A percentile compares a stretch with the other conserved stretches of the same genome.
Conservation (phyloP, 2,888 invertebrate genomes). For the Stenurella melanura region DNA sequence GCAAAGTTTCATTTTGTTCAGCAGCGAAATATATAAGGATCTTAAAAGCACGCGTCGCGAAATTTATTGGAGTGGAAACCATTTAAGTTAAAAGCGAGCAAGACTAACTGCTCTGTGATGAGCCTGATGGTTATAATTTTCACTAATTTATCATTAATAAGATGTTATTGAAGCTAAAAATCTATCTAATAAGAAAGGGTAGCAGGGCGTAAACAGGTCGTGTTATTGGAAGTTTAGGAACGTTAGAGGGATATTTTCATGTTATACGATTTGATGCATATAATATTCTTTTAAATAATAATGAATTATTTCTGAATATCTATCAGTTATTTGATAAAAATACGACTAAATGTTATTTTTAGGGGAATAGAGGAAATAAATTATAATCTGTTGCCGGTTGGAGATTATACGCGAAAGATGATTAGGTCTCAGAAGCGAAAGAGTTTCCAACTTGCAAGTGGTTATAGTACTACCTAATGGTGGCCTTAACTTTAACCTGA, state of each 20-base stretch:
- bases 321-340: too few relatives aligned
- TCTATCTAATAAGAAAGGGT: slow-evolving; percentile 46
- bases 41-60: slow-evolving; percentile 62
- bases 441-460: too few relatives aligned
- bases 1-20: slow-evolving; percentile 72
- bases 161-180: slow-evolving; percentile 56
- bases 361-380: too few relatives aligned
- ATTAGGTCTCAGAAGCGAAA: too few relatives aligned
- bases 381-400: too few relatives aligned
- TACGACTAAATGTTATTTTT: too few relatives aligned
- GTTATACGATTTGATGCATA: neutral
- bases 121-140: slow-evolving; percentile 57
- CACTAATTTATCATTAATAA: slow-evolving; percentile 59
- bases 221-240: slow-evolving; percentile 11
- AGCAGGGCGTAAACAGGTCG: slow-evolving; percentile 23
- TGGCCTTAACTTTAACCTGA: too few relatives aligned
- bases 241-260: slow-evolving; percentile 15
- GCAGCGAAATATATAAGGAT: slow-evolving; percentile 67
- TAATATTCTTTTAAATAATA: too few relatives aligned
- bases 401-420: too few relatives aligned
- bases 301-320: too few relatives aligned
- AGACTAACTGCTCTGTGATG: slow-evolving; percentile 55
- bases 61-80: slow-evolving; percentile 63
- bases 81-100: slow-evolving; percentile 62
- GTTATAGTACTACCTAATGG: too few relatives aligned